These are phyloP conservation scores for Salticus scenicus DNA, from an alignment of 2,888 invertebrate genomes.

Conservation along the genomic window DNA sequence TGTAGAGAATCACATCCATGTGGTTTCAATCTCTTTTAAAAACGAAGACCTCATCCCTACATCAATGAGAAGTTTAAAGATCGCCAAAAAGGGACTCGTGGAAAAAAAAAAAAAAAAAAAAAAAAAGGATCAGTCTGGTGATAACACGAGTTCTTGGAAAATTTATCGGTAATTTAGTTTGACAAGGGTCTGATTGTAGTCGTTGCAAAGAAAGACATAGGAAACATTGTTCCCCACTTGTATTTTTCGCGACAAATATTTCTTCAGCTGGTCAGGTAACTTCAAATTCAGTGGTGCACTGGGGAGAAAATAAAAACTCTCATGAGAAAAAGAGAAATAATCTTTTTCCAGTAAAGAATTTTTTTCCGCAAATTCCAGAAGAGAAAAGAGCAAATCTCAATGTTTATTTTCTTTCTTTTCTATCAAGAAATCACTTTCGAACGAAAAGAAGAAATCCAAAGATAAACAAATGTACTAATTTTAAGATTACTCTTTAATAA, in stretches of 20 bases:
- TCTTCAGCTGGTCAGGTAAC: slow-evolving; percentile 49
- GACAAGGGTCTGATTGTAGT: slow-evolving; percentile 66
- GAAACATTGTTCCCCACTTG: slow-evolving; percentile 38
- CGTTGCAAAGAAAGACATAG: slow-evolving; percentile 32
- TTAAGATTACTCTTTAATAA: no score
- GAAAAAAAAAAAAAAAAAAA: not conserved
- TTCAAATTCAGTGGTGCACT: slow-evolving; percentile 1
- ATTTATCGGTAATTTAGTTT: slow-evolving; percentile 67
- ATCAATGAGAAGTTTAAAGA: slow-evolving; percentile 53
- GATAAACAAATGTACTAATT: no score
- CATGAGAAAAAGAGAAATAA: slow-evolving; percentile 31
- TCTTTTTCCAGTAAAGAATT: slow-evolving; percentile 16
- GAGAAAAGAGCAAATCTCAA: not conserved
- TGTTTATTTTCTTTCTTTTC: no score
- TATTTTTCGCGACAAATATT: slow-evolving; percentile 50
- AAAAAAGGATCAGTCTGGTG: slow-evolving; percentile 15
- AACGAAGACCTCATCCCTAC: slow-evolving; percentile 25
- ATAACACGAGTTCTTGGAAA: slow-evolving; percentile 38
- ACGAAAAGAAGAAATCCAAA: no score
- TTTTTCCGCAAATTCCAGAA: slow-evolving; percentile 19
- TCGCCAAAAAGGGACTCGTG: slow-evolving; percentile 34
- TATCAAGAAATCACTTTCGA: no score
- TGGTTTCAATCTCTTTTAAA: slow-evolving; percentile 35
- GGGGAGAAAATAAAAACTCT: slow-evolving; percentile 16
- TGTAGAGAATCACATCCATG: slow-evolving; percentile 35